A percentile compares a stretch with the other conserved stretches of the same genome.
phyloP scores from a whole-genome alignment of 2,113 vertebrate genomes.

The Erythrolamprus reginae region DNA sequence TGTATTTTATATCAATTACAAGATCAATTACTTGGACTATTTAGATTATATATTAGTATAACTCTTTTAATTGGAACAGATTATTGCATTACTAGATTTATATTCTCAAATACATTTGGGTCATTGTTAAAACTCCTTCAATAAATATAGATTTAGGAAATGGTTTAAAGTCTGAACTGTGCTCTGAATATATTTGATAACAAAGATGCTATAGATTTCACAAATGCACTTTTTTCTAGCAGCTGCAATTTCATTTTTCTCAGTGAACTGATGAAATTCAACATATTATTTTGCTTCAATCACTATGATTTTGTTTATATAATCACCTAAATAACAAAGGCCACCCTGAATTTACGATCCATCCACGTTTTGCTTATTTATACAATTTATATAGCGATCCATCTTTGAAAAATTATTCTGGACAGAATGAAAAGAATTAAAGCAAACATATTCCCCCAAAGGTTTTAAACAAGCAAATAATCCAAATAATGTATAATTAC shows the following conservation, averaged over 20 bases:
- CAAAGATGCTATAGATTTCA: background rate
- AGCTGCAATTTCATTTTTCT: background rate
- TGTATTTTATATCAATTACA: background rate
- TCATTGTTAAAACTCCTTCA: background rate
- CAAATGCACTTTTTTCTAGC: background rate
- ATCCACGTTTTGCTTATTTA: background rate
- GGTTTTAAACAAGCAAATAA: background rate
- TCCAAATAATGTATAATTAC: background rate
- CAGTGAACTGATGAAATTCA: background rate
- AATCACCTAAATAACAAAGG: background rate
- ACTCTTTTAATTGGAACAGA: background rate
- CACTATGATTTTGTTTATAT: background rate
- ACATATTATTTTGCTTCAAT: background rate
- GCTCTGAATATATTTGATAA: background rate
- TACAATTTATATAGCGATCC: background rate
- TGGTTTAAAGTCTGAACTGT: background rate
- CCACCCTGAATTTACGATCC: background rate
- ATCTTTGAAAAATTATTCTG: background rate
- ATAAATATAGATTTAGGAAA: background rate
- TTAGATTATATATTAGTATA: background rate
- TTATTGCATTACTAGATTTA: background rate
- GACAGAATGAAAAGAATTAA: background rate
- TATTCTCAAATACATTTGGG: background rate
- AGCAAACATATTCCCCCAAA: background rate
- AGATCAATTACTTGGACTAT: background rate